Conservation (phyloP, 2,797 vertebrate genomes). For the Melanotaenia nigrans region DNA sequence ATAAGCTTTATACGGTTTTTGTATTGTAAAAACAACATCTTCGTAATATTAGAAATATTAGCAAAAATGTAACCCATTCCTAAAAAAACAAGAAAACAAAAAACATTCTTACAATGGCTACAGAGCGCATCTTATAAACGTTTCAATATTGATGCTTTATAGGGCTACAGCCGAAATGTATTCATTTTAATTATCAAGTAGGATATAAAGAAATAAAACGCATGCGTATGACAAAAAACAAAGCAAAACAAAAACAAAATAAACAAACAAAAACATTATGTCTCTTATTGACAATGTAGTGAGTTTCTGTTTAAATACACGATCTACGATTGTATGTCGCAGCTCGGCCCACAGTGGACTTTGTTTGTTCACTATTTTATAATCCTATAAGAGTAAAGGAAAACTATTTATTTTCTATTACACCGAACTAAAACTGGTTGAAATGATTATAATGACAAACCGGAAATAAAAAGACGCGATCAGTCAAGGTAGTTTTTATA, state of each 20-base stretch:
- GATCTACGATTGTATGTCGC: slow-evolving; percentile 40
- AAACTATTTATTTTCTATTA: neutral
- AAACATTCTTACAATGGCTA: neutral
- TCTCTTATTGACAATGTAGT: neutral
- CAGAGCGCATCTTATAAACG: neutral
- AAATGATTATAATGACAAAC: neutral
- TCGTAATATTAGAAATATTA: too few relatives aligned
- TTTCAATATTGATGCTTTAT: too few relatives aligned
- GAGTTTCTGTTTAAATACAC: neutral
- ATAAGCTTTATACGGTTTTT: too few relatives aligned
- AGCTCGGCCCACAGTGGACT: slow-evolving; percentile 3
- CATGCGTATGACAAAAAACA: neutral
- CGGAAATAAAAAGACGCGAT: neutral
- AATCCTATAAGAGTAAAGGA: neutral
- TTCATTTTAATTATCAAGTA: too few relatives aligned
- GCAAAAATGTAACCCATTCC: too few relatives aligned
- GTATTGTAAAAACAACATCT: too few relatives aligned
- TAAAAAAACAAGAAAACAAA: too few relatives aligned
- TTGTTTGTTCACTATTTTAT: slow-evolving; percentile 27
- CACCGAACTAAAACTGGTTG: neutral
- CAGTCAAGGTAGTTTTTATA: neutral
- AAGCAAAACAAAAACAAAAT: too few relatives aligned
- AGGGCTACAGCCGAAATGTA: neutral
- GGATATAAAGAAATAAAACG: neutral
- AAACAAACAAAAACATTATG: neutral